A percentile compares a stretch with the other conserved stretches of the same genome.
Conservation (phyloP, 2,797 vertebrate genomes). For the Karalla daura region DNA sequence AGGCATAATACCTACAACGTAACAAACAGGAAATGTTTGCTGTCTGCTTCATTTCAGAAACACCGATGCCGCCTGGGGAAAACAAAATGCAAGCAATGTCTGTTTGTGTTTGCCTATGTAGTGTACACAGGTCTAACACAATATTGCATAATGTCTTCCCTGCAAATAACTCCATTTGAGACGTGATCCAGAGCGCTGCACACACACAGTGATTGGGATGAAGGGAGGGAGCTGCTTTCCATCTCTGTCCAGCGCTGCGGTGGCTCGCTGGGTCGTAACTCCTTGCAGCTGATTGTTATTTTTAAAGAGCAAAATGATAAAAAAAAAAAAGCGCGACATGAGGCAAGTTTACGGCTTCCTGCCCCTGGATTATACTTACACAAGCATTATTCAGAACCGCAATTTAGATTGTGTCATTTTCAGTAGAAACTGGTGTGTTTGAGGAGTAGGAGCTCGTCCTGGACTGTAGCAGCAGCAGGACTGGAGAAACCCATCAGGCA, state of each 20-base stretch:
- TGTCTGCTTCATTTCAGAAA: constrained; percentile 65
- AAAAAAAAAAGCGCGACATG: constrained; percentile 7
- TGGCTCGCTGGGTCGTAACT: constrained; percentile 13
- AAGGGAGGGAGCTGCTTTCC: constrained; percentile 38
- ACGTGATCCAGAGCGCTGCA: constrained; percentile 57
- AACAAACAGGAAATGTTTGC: constrained; percentile 74
- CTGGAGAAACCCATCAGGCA: constrained; percentile 68
- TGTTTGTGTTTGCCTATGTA: constrained; percentile 71
- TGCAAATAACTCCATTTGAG: constrained; percentile 63
- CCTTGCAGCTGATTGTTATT: constrained; percentile 15
- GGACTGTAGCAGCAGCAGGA: constrained; percentile 46
- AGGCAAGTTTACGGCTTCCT: constrained; percentile 35
- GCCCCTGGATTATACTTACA: constrained; percentile 42
- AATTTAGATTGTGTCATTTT: constrained; percentile 47
- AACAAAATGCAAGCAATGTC: constrained; percentile 66
- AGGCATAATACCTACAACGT: constrained; percentile 36
- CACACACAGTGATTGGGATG: constrained; percentile 32
- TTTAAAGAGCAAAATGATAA: constrained; percentile 23
- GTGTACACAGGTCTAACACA: constrained; percentile 70
- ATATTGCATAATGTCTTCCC: constrained; percentile 60
- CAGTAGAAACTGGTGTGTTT: too few species aligned
- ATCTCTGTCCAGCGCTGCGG: constrained; percentile 33
- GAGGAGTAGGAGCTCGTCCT: too few species aligned
- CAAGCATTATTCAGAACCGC: constrained; percentile 34
- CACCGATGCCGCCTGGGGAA: constrained; percentile 58